Evolutionary conservation across 1,140 invertebrate species (phyloP).

Genomic region (Caenorhabditis brenneri): DNA sequence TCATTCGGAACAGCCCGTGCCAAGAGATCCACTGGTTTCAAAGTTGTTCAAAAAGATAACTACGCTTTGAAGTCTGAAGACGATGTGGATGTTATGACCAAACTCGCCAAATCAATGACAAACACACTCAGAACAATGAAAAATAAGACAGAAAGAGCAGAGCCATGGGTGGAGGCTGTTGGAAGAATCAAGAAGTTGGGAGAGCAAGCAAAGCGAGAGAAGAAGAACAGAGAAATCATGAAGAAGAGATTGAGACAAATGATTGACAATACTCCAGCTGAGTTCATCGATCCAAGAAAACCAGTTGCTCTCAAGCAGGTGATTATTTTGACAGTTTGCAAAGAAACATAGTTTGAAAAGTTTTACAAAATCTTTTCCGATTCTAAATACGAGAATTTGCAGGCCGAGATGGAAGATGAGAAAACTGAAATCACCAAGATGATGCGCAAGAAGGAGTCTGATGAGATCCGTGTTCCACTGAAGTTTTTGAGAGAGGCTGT

Average conservation of each 20-base stretch:
- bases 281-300: slow-evolving; percentile 51
- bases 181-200: slow-evolving; percentile 47
- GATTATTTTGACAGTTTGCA: neutral
- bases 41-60: slow-evolving; percentile 35
- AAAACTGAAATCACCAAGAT: slow-evolving; percentile 33
- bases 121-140: slow-evolving; percentile 48
- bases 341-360: too few species aligned
- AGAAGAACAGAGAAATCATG: slow-evolving; percentile 49
- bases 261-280: slow-evolving; percentile 54
- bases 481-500: slow-evolving; percentile 63
- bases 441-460: slow-evolving; percentile 47
- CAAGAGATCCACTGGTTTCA: slow-evolving; percentile 45
- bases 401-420: slow-evolving; percentile 52
- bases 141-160: slow-evolving; percentile 49
- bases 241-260: slow-evolving; percentile 53
- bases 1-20: slow-evolving; percentile 47
- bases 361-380: neutral
- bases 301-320: slow-evolving; percentile 50
- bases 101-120: slow-evolving; percentile 49
- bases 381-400: too few species aligned
- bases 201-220: slow-evolving; percentile 51
- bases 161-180: slow-evolving; percentile 51
- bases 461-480: slow-evolving; percentile 52
- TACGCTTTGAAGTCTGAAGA: slow-evolving; percentile 8
- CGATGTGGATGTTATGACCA: slow-evolving; percentile 44